phyloP scores from a whole-genome alignment of 2,113 vertebrate genomes.

The Gorsachius goisagi region DNA sequence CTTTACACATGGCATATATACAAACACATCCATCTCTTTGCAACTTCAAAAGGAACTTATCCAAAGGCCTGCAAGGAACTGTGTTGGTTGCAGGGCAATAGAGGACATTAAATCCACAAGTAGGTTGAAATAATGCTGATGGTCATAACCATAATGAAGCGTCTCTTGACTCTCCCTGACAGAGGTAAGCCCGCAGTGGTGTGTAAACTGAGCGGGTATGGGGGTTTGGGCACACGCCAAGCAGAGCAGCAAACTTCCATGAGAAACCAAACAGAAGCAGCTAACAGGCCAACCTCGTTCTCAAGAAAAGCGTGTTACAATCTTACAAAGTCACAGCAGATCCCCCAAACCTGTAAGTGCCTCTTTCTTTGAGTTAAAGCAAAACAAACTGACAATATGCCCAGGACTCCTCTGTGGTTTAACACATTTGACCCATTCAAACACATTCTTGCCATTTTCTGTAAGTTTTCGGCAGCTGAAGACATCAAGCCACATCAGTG shows the following conservation, averaged over 20 bases:
- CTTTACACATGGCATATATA: not conserved
- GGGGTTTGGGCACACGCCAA: not conserved
- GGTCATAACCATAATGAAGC: not conserved
- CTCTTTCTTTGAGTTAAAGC: not conserved
- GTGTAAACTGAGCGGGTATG: not conserved
- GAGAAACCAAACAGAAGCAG: not conserved
- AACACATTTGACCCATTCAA: not conserved
- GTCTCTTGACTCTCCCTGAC: not conserved
- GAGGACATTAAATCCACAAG: not conserved
- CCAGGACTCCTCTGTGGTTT: not conserved
- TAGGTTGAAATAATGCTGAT: not conserved
- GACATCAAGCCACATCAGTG: not conserved
- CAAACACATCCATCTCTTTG: not conserved
- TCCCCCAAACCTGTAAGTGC: not conserved
- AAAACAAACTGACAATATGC: not conserved
- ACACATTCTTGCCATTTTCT: not conserved
- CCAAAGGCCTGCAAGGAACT: not conserved
- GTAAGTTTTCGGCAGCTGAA: not conserved
- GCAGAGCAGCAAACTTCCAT: not conserved
- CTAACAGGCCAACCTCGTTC: not conserved
- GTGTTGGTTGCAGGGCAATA: not conserved
- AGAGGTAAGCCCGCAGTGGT: not conserved
- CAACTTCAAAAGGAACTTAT: not conserved
- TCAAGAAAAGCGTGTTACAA: not conserved
- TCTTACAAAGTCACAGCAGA: not conserved